Evolutionary conservation across 2,113 vertebrate genomes (phyloP).

Genomic region (Rynchops niger): DNA sequence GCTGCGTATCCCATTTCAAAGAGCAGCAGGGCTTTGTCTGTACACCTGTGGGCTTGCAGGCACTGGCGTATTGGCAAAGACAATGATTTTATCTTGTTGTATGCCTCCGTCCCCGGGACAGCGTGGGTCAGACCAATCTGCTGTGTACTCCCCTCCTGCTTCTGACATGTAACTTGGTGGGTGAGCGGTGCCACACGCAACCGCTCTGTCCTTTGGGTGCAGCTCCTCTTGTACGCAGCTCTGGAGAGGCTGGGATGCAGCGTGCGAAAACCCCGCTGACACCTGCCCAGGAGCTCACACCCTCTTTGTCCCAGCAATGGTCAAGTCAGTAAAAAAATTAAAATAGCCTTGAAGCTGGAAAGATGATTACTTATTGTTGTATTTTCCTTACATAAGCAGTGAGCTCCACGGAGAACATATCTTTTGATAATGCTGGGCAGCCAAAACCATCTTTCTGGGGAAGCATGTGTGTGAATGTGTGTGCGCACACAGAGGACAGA

Average conservation of each 20-base stretch:
- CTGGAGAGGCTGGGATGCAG: neutral
- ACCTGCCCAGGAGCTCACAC: neutral
- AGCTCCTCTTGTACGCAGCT: neutral
- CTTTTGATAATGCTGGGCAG: neutral
- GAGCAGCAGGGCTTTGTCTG: neutral
- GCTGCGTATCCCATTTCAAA: neutral
- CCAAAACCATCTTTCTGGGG: neutral
- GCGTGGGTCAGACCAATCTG: neutral
- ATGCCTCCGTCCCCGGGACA: fast-evolving
- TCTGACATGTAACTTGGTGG: neutral
- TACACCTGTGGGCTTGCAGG: neutral
- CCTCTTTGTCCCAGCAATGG: neutral
- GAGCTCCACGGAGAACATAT: neutral
- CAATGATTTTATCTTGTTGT: neutral
- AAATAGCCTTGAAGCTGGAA: neutral
- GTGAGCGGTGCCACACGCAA: neutral
- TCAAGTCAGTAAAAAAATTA: neutral
- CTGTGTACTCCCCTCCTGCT: neutral
- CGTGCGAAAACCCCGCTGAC: neutral
- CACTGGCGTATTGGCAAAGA: neutral
- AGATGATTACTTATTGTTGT: neutral
- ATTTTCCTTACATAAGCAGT: neutral
- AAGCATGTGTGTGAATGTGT: neutral
- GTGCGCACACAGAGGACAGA: neutral
- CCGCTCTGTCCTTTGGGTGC: neutral